Base-by-base conservation (phyloP, 2,888 invertebrate genomes). In the Clusia tigrina region DNA sequence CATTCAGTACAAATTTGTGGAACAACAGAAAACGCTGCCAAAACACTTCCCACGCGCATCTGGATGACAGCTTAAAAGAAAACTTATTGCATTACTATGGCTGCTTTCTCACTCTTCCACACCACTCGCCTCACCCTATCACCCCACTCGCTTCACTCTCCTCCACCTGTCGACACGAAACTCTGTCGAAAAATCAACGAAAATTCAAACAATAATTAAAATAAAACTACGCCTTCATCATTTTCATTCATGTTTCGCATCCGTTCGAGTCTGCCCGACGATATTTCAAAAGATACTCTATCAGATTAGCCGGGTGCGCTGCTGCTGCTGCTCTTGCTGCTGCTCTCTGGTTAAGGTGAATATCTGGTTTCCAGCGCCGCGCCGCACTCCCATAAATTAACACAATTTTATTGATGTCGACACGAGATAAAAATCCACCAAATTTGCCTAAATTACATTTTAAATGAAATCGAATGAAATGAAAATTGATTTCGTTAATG, bases 321-420 rank as follows among this genome's bases (percentile, higher is more conserved):
- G 15, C 22, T 18, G 15, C 48, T 18, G 32, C 32, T 12, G 32
- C 12, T 6, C 32, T 32, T 12, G 12, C 32, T 32, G 32, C 32
- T 32, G 32, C 32, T 12, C 6, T 6, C 32, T n/a, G n/a, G n/a
- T n/a, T n/a, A n/a, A n/a, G n/a, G n/a, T n/a, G n/a, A n/a, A n/a
- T n/a, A n/a, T n/a, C n/a, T n/a, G n/a, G n/a, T n/a, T n/a, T n/a
- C n/a, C n/a, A n/a, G n/a, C n/a, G n/a, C n/a, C n/a, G n/a, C n/a
- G n/a, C 32, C 69, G 23, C 57, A 73, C 68, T 72, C 68, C 70
- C 71, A 76, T 76, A 76, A 77, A 76, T 77, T 74, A 77, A 73
- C 71, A 73, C 70, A 74, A 72, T 74, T 75, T 75, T 76, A 75
- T 77, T 76, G 74, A 73, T 76, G 74, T 74, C 74, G 75, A 76